phyloP scores from a whole-genome alignment of 2,113 vertebrate species.

The Muntiacus muntjak region DNA sequence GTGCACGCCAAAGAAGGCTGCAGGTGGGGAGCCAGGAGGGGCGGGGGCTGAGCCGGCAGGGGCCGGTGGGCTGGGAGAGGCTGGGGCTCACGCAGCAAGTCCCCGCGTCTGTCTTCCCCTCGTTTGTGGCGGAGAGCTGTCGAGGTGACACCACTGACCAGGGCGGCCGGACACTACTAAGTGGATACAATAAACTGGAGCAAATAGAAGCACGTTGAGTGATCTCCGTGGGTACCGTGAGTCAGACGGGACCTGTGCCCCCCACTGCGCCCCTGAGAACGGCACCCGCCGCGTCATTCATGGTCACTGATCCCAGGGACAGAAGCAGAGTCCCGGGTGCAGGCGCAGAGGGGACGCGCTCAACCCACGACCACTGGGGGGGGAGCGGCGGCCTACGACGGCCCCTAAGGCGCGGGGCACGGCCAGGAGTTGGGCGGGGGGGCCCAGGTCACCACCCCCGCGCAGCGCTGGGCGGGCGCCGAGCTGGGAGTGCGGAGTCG shows the following conservation, averaged over 20 bases:
- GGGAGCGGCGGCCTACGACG: fast-evolving
- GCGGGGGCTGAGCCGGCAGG: not conserved
- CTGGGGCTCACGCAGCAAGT: not conserved
- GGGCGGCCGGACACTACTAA: not conserved
- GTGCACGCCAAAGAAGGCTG: no score
- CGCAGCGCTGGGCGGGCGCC: fast-evolving
- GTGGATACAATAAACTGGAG: not conserved
- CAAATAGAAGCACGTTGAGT: not conserved
- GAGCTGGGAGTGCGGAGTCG: not conserved
- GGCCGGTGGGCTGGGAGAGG: not conserved
- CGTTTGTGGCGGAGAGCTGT: not conserved
- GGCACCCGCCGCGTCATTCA: fast-evolving
- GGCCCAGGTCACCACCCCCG: not conserved
- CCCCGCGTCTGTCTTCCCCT: not conserved
- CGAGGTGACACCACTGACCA: not conserved
- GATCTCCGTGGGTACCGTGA: not conserved
- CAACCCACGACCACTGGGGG: not conserved
- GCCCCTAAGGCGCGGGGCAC: not conserved
- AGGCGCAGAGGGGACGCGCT: not conserved
- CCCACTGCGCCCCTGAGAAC: not conserved
- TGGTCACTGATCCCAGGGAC: not conserved
- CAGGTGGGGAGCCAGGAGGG: not conserved
- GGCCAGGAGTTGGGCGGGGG: no score
- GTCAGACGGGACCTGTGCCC: not conserved
- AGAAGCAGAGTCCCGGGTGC: not conserved